phyloP scores from a whole-genome alignment of 2,113 vertebrate species.

The Brevimyrus niger region DNA sequence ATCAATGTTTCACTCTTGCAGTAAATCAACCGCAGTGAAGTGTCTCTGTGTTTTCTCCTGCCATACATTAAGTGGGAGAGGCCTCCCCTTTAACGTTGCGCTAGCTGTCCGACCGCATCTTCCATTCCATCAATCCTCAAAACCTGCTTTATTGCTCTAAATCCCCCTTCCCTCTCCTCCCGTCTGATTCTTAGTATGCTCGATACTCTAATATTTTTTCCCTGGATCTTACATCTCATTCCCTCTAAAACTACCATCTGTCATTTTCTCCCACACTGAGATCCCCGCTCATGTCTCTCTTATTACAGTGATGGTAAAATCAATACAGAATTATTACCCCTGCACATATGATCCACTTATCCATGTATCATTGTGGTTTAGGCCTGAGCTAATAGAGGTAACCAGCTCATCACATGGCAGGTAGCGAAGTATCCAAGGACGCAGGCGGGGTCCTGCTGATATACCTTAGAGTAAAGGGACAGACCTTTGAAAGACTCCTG shows the following conservation, averaged over 20 bases:
- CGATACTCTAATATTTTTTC: background rate
- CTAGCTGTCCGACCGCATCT: background rate
- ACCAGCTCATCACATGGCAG: background rate
- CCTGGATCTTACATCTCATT: background rate
- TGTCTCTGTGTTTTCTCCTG: background rate
- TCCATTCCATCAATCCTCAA: background rate
- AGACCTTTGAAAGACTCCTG: background rate
- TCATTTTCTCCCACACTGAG: background rate
- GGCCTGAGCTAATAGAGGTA: background rate
- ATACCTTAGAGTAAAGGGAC: background rate
- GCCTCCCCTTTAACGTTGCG: background rate
- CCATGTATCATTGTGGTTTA: background rate
- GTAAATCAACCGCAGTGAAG: background rate
- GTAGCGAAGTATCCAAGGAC: background rate
- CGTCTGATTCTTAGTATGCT: background rate
- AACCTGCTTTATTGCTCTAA: background rate
- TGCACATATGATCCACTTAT: background rate
- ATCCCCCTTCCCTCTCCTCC: background rate
- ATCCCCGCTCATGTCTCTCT: background rate
- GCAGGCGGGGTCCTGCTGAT: background rate
- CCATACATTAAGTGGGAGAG: background rate
- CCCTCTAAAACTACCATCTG: background rate
- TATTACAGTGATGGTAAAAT: background rate
- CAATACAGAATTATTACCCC: conserved; percentile 1
- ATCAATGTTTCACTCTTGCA: background rate